A percentile compares a stretch with the other conserved stretches of the same genome.
These are phyloP conservation scores for Hirtodrosophila alboralis DNA, from an alignment of 2,888 invertebrate genomes.

Conservation along the genomic window DNA sequence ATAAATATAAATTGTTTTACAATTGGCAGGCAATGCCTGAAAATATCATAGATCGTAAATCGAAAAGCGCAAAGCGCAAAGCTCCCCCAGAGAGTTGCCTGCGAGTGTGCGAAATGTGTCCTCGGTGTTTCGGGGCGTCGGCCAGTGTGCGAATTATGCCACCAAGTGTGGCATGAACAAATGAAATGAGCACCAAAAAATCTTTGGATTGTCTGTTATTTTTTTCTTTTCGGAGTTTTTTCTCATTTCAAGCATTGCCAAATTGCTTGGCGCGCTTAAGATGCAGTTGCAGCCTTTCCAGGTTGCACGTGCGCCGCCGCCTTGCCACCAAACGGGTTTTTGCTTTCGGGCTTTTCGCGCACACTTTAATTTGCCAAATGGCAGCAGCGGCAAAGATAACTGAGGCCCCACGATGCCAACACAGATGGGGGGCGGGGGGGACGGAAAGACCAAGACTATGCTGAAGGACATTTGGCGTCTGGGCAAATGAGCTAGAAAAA, in stretches of 20 bases:
- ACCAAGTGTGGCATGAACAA: constrained; percentile 51
- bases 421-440: constrained; percentile 10
- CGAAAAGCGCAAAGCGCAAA: too few species aligned
- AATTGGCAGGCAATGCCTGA: constrained; percentile 62
- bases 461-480: constrained; percentile 73
- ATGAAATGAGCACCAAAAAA: constrained; percentile 49
- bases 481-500: constrained; percentile 72
- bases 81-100: constrained; percentile 19
- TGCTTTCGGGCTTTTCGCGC: constrained; percentile 40
- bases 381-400: constrained; percentile 52
- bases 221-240: constrained; percentile 11
- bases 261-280: constrained; percentile 50
- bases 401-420: constrained; percentile 25
- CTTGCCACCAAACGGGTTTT: constrained; percentile 60
- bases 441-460: constrained; percentile 26
- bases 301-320: constrained; percentile 67
- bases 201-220: constrained; percentile 39
- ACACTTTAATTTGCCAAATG: constrained; percentile 72
- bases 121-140: constrained; percentile 64
- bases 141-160: constrained; percentile 71
- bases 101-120: constrained; percentile 33
- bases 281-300: constrained; percentile 54
- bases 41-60: constrained; percentile 76
- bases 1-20: constrained; percentile 30
- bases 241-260: constrained; percentile 49